Percentiles rank a stretch among this genome's conserved stretches.
Evolutionary conservation across 1,140 invertebrate genomes (phyloP).

Genomic region (Formica selysi): DNA sequence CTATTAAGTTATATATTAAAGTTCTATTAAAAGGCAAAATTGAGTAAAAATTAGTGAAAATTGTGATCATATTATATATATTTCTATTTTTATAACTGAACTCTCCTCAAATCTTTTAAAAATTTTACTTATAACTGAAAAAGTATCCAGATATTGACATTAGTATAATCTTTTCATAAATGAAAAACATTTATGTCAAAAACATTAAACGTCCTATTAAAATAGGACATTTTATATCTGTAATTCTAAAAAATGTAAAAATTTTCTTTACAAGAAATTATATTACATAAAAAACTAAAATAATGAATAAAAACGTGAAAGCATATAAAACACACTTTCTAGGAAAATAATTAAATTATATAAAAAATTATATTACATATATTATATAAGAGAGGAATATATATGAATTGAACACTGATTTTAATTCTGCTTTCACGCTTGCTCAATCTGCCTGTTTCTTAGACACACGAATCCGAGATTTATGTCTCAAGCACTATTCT

Average conservation of each 20-base stretch:
- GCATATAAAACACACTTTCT: no score
- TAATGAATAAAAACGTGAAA: neutral
- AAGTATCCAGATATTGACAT: neutral
- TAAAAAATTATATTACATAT: neutral
- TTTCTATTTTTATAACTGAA: neutral
- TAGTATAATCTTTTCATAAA: neutral
- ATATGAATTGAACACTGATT: neutral
- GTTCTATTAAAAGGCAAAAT: neutral
- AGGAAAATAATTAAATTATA: neutral
- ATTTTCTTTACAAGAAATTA: neutral
- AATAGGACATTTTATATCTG: neutral
- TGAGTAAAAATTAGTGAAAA: neutral
- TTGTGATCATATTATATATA: neutral
- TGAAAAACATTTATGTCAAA: no score
- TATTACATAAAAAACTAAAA: neutral
- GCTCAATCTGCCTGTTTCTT: conserved; percentile 13
- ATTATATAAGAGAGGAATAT: neutral
- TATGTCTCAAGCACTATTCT: conserved; percentile 7
- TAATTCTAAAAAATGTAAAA: neutral
- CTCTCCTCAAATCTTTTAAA: neutral
- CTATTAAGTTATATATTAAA: no score
- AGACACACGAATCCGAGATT: neutral
- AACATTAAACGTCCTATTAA: no score
- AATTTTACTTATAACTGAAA: neutral
- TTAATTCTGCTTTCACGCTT: neutral